phyloP scores from a whole-genome alignment of 1,140 invertebrate genomes.

The Thalassaphorura encarpata region DNA sequence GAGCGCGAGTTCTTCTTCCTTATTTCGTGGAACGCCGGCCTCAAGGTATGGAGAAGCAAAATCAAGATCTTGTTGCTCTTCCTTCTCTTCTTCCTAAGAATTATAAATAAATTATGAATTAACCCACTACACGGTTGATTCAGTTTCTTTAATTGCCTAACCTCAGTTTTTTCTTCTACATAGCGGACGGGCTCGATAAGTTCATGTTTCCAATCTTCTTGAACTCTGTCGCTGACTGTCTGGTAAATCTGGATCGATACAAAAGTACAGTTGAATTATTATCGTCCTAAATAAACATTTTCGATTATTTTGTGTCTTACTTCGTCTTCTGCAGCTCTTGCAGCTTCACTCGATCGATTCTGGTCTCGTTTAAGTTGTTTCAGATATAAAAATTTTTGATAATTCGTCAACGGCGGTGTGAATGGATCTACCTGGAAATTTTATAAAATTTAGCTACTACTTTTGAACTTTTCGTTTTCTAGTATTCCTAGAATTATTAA shows the following conservation, averaged over 20 bases:
- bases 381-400: slow-evolving; percentile 16
- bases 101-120: neutral
- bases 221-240: slow-evolving; percentile 21
- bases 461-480: too few relatives aligned
- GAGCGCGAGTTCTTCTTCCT: slow-evolving; percentile 20
- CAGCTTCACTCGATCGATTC: slow-evolving; percentile 1
- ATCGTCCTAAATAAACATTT: neutral
- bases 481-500: too few relatives aligned
- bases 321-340: slow-evolving; percentile 19
- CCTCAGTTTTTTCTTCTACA: slow-evolving; percentile 3
- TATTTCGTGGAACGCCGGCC: slow-evolving; percentile 15
- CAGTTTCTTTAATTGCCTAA: neutral
- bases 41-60: slow-evolving; percentile 28
- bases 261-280: neutral
- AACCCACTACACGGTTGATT: neutral
- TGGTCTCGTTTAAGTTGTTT: slow-evolving; percentile 11
- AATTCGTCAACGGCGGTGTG: slow-evolving; percentile 7
- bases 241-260: slow-evolving; percentile 14
- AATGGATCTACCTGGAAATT: slow-evolving; percentile 17
- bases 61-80: slow-evolving; percentile 13
- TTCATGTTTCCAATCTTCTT: slow-evolving; percentile 28
- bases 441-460: neutral
- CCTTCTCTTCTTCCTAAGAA: slow-evolving; percentile 1
- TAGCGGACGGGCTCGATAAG: slow-evolving; percentile 22
- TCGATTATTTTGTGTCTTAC: slow-evolving; percentile 4